Percentiles rank a stretch among this genome's conserved stretches.
These are phyloP conservation scores for Drosophila buzzatii DNA, from an alignment of 2,888 invertebrate genomes.

Conservation along the genomic window DNA sequence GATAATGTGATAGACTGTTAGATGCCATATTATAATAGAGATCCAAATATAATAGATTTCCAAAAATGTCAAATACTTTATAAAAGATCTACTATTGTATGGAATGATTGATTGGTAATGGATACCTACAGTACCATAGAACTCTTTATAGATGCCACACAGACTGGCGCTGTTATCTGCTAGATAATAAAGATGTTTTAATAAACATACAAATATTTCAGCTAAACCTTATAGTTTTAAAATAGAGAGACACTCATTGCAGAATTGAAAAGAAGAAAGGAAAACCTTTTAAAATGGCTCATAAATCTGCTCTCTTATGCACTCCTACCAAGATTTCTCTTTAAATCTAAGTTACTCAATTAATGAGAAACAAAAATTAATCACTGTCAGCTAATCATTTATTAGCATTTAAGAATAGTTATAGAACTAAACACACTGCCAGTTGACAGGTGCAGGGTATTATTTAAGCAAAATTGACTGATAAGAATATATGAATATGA, in stretches of 20 bases:
- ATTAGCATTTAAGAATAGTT: no score
- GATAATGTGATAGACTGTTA: not conserved
- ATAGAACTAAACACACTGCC: not conserved
- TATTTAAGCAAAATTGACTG: not conserved
- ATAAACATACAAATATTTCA: no score
- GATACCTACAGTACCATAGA: no score
- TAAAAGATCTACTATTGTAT: not conserved
- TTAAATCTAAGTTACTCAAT: not conserved
- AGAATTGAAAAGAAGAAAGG: not conserved
- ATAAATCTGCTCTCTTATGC: not conserved
- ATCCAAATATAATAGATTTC: no score
- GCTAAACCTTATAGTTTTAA: no score
- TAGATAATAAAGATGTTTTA: no score
- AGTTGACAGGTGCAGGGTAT: not conserved
- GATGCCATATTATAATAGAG: no score
- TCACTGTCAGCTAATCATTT: not conserved
- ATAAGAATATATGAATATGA: constrained; percentile 2
- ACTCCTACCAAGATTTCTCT: not conserved
- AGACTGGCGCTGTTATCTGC: no score
- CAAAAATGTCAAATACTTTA: no score
- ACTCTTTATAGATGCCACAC: no score
- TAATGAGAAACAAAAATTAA: not conserved
- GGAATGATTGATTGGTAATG: not conserved
- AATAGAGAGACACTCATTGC: no score
- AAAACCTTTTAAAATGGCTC: not conserved